Base-by-base conservation (phyloP, 2,888 invertebrate genomes). In the Watsonalla cultraria region DNA sequence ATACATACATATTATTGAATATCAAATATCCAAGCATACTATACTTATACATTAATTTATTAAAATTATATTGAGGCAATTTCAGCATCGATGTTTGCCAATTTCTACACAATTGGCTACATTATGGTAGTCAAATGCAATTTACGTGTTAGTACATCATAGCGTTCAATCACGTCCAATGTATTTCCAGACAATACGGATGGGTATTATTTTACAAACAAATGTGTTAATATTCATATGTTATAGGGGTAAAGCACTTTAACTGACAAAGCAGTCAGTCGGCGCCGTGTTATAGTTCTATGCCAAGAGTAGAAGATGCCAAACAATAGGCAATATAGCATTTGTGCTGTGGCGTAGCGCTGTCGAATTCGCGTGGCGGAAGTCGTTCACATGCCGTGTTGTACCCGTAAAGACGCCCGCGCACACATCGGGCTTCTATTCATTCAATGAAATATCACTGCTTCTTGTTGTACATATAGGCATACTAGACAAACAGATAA, bases 261-360 rank as follows among this genome's bases (percentile, higher is more conserved):
- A 81, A 80, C 84, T 84, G 85, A 87, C 82, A 82, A 74, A 73
- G 78, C 81, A 81, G 72, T 80, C 71, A 68, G 73, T 75, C 68
- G 74, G 72, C 68, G 68, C 70, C 71, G 70, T 74, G 76, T 81
- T 76, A 74, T 80, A 72, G 76, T 82, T 79, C 74, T 82, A 87
- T 90, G 90, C 90, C 90, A 90, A 90, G 76, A 87, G 79, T 78
- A 74, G 80, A 73, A 83, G 85, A 87, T 88, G 90, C 89, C 90
- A 90, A 87, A 87, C 86, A 88, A 89, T 83, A 83, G 84, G 84
- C 87, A 86, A 84, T 87, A 86, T 80, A 82, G 42, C 42, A 42
- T 42, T 11, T 42, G 78, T 72, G 72, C 65, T 72, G 77, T 65
- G 75, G 72, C 78, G 77, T 80, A 72, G 80, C 76, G 62, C 65